Percentiles rank a stretch among this genome's conserved stretches.
Conservation (phyloP, 1,140 invertebrate species). For the Theocolax elegans region DNA sequence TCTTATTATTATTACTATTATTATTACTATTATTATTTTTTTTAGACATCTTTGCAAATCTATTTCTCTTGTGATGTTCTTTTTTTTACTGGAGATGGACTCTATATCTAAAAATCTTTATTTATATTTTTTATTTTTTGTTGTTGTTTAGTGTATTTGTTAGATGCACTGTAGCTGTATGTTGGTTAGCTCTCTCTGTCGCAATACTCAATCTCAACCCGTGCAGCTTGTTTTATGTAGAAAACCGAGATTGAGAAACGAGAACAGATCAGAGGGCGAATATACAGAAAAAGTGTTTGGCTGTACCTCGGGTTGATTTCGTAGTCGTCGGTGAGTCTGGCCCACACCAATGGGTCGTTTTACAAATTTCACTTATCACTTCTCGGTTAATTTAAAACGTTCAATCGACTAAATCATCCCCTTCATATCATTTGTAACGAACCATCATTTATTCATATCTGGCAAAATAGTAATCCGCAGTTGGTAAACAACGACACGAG, state of each 20-base stretch:
- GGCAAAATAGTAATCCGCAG: slow-evolving; percentile 1
- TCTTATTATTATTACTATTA: background rate
- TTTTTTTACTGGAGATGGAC: slow-evolving; percentile 53
- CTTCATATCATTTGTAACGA: slow-evolving; percentile 34
- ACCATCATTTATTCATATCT: no score
- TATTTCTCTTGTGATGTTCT: slow-evolving; percentile 28
- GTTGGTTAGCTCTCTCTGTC: slow-evolving; percentile 67
- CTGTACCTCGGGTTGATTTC: slow-evolving; percentile 67
- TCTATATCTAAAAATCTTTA: slow-evolving; percentile 57
- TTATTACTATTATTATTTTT: slow-evolving; percentile 10
- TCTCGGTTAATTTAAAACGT: slow-evolving; percentile 38
- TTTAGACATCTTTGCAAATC: slow-evolving; percentile 19
- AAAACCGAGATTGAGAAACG: slow-evolving; percentile 65
- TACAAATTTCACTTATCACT: slow-evolving; percentile 56
- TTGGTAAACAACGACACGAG: background rate
- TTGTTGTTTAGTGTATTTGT: slow-evolving; percentile 68
- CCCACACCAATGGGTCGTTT: slow-evolving; percentile 59
- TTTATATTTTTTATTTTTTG: slow-evolving; percentile 68
- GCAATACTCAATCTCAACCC: slow-evolving; percentile 65
- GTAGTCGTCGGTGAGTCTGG: slow-evolving; percentile 65
- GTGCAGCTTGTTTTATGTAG: slow-evolving; percentile 64
- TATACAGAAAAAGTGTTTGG: slow-evolving; percentile 62
- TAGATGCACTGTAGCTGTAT: slow-evolving; percentile 70
- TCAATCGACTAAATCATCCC: slow-evolving; percentile 35
- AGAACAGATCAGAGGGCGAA: slow-evolving; percentile 63